These are phyloP conservation scores for Drosophila limbata DNA, from an alignment of 2,888 invertebrate species.

Conservation along the genomic window DNA sequence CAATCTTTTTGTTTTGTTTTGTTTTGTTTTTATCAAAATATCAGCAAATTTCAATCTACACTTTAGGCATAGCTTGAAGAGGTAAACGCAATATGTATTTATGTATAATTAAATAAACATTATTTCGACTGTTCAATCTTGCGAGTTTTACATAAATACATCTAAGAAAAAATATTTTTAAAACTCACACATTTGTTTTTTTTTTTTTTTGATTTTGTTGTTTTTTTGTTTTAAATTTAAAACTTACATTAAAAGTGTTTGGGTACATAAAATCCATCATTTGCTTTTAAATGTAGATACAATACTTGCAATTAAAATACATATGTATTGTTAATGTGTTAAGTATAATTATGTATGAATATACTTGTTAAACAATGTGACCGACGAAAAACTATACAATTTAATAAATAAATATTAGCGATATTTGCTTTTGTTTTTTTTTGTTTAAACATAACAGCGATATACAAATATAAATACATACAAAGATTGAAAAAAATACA, in stretches of 20 bases:
- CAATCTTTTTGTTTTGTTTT: constrained; percentile 23
- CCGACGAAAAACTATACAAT: constrained; percentile 43
- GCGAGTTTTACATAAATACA: constrained; percentile 30
- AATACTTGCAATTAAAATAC: constrained; percentile 41
- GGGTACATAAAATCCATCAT: constrained; percentile 49
- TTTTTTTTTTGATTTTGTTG: background rate
- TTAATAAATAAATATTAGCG: constrained; percentile 69
- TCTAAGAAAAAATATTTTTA: constrained; percentile 32
- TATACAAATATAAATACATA: constrained; percentile 39
- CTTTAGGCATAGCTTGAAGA: constrained; percentile 30
- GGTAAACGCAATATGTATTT: constrained; percentile 30
- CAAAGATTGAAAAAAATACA: constrained; percentile 33
- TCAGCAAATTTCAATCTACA: constrained; percentile 44
- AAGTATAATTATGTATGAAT: constrained; percentile 13
- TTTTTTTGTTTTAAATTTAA: constrained; percentile 47
- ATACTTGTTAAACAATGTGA: constrained; percentile 7
- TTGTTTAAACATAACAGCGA: constrained; percentile 59
- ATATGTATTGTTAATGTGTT: constrained; percentile 34
- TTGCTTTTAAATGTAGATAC: constrained; percentile 33
- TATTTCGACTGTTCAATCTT: constrained; percentile 24
- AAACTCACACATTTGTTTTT: constrained; percentile 31
- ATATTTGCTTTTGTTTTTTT: constrained; percentile 18
- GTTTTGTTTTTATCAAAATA: constrained; percentile 29
- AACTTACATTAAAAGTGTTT: constrained; percentile 69
- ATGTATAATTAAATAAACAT: constrained; percentile 24